These are phyloP conservation scores for Leptocoma aspasia DNA, from an alignment of 2,113 vertebrate species.

Conservation along the genomic window DNA sequence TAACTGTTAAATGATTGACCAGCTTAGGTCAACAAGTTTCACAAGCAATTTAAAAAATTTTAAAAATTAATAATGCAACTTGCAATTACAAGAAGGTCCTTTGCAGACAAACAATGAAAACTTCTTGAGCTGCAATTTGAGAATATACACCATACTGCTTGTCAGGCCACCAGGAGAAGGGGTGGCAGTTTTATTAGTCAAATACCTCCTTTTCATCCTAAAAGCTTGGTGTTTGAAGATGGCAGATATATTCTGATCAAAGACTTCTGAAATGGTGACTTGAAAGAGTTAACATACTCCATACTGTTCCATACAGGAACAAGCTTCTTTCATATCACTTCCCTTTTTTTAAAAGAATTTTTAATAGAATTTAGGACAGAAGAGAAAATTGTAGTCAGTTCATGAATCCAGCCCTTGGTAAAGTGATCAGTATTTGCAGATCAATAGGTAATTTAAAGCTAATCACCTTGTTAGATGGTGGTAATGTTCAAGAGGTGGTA, in stretches of 20 bases:
- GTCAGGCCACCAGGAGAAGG: not conserved
- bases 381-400: not conserved
- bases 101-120: not conserved
- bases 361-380: not conserved
- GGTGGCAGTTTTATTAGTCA: constrained; percentile 18
- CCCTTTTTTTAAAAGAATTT: not conserved
- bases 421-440: not conserved
- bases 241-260: constrained; percentile 7
- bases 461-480: not conserved
- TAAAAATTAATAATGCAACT: not conserved
- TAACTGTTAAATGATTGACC: not conserved
- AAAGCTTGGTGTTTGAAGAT: constrained; percentile 27
- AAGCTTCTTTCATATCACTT: not conserved
- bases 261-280: not conserved
- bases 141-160: not conserved
- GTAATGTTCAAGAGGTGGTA: fast-evolving
- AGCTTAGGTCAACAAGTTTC: not conserved
- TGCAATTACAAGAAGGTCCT: not conserved
- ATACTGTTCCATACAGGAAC: not conserved
- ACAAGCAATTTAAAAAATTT: not conserved
- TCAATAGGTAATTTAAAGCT: not conserved
- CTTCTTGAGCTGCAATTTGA: not conserved
- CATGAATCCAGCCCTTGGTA: not conserved
- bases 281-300: not conserved
- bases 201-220: constrained; percentile 24